These are phyloP conservation scores for Archips crataeganus DNA, from an alignment of 2,888 invertebrate genomes.

Conservation along the genomic window DNA sequence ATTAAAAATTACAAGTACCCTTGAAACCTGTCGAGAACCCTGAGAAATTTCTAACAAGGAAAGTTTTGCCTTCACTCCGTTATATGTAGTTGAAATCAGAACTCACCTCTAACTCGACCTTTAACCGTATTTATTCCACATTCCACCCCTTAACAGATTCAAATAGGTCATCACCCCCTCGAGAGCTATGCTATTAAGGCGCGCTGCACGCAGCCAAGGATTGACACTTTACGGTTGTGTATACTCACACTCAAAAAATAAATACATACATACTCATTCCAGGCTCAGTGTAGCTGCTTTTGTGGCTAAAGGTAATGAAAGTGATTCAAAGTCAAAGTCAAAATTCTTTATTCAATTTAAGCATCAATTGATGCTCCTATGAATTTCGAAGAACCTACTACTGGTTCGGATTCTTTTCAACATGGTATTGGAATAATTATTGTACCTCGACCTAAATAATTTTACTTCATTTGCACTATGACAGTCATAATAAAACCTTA, in stretches of 20 bases:
- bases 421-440: no score
- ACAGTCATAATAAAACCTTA: no score
- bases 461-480: no score
- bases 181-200: conserved; percentile 25
- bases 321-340: no score
- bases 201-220: conserved; percentile 9
- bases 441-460: no score
- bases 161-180: conserved; percentile 37
- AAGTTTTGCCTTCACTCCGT: conserved; percentile 15
- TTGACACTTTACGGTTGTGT: not conserved
- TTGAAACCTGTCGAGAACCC: conserved; percentile 25
- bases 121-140: conserved; percentile 24
- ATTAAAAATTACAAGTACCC: conserved; percentile 23
- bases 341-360: no score
- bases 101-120: conserved; percentile 13
- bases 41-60: conserved; percentile 29
- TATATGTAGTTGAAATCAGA: conserved; percentile 18
- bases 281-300: no score
- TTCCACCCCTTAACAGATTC: conserved; percentile 26
- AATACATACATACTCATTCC: no score
- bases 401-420: no score
- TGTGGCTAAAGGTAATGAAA: no score
- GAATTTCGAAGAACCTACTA: no score
- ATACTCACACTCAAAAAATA: conserved; percentile 11
- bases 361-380: no score